phyloP scores from a whole-genome alignment of 2,113 vertebrate species.

The Orycteropus afer region DNA sequence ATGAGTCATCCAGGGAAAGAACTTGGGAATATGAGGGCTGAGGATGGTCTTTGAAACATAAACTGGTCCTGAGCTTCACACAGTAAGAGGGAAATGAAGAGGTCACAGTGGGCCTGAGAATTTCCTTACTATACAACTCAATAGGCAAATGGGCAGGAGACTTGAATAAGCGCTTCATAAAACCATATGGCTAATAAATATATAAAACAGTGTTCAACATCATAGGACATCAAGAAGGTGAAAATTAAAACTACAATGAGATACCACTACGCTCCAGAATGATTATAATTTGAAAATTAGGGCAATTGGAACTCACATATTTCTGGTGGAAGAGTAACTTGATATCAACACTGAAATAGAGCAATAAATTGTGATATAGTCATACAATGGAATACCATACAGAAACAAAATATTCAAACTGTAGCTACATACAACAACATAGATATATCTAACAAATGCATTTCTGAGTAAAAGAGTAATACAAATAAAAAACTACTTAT shows the following conservation, averaged over 20 bases:
- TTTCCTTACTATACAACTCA: not conserved
- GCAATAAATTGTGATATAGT: too few relatives aligned
- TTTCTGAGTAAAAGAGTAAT: not conserved
- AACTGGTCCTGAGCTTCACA: not conserved
- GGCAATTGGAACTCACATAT: not conserved
- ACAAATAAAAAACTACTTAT: too few relatives aligned
- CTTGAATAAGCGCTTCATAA: not conserved
- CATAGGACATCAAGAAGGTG: not conserved
- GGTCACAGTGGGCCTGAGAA: not conserved
- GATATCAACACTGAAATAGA: too few relatives aligned
- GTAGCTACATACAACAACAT: not conserved
- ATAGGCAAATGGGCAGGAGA: not conserved
- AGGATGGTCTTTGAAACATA: not conserved
- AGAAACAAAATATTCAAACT: too few relatives aligned
- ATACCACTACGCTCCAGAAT: not conserved
- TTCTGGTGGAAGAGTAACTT: not conserved
- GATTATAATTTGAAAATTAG: not conserved
- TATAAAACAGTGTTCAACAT: not conserved
- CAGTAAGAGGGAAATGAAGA: not conserved
- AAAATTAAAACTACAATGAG: not conserved
- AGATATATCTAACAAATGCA: not conserved
- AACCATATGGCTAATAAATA: not conserved
- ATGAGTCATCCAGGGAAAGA: not conserved
- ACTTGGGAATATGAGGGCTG: too few relatives aligned
- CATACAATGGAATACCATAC: too few relatives aligned